Evolutionary conservation across 2,797 vertebrate species (phyloP), one percentile per base, ranked within the genome.

Genomic region (Pterois miles): DNA sequence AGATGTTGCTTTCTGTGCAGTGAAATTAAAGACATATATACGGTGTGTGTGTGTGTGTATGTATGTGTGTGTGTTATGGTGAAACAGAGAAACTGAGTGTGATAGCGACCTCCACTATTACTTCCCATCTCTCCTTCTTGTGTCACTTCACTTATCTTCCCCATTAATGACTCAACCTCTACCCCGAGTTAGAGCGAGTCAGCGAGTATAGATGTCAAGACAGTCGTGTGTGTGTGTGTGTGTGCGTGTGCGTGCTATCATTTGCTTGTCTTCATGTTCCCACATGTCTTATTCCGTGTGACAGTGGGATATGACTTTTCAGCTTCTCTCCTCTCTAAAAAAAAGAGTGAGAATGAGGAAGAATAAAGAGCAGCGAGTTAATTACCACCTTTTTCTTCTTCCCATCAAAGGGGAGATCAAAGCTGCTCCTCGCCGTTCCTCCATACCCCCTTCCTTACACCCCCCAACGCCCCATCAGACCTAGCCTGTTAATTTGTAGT

Each of bases 361-460:
- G 81, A 88, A 88, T 86, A 91, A 91, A 89, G 86, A 89, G 83
- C 80, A 72, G 60, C 14, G 72, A 91, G 76, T 92, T 91, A 92
- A 90, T 92, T 90, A 90, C 86, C 86, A 91, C 81, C 87, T 86
- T 88, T 89, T 82, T 81, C 83, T 88, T 57, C 56, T 78, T 84
- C 66, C 84, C 87, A 88, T 93, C 92, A 93, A 92, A 91, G 89
- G 62, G 36, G 78, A 92, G 91, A 94, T 94, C 91, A 93, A 92
- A 93, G 91, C 81, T 53, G 29, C 75, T 82, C 71, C 73, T 66
- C n/a, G 9, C 67, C 57, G 70, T 40, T 53, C 52, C 69, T 66
- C 68, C 74, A 6, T 5, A 36, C 59, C 48, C 71, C 38, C 65
- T 59, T 58, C 46, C 63, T 73, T 27, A 58, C 59, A 36, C 65